Base-by-base conservation (phyloP, 2,113 vertebrate genomes). In the Uropsilus gracilis region DNA sequence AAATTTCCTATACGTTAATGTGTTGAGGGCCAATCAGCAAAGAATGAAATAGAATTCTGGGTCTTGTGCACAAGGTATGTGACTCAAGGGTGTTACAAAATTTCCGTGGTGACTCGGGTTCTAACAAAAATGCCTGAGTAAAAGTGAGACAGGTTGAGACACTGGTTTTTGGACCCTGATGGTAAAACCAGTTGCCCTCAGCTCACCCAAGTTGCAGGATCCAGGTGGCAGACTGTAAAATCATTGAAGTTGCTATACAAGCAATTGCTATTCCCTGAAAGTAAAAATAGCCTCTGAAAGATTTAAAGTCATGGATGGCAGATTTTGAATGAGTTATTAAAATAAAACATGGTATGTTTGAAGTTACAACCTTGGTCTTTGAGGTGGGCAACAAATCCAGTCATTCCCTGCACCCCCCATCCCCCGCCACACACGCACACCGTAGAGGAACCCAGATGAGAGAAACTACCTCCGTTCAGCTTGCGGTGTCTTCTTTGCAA, bases 241-340 rank as follows among this genome's bases (percentile, higher is more conserved):
- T 66, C 82, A 48, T 0, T 71, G 78, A 66, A 86, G 44, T 92
- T 46, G 12, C 34, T 87, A 63, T n/a, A 32, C 37, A n/a, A 50
- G 59, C 85, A 69, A 37, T 9, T 66, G 30, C 50, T 32, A 18
- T 37, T 80, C 46, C 68, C 80, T 64, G 18, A 71, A 86, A 84
- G 69, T 95, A 69, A 95, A 95, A 86, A 39, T 75, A 75, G 53
- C 85, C 66, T 94, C 76, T 55, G 6, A 86, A 95, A 76, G 39
- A 90, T 76, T 75, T 72, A 82, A 89, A 96, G 78, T 57, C 44
- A 61, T 12, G 32, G 48, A 18, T 89, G 86, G 95, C 73, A 92
- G 88, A 88, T 92, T 86, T 92, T 82, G 92, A 95, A 82, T 91
- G 77, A 84, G 37, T 94, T 78, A 91, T 72, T 97, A 86, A 86